Evolutionary conservation across 2,888 invertebrate genomes (phyloP), one percentile per base, ranked within the genome.

Genomic region (Mycogona germanica): DNA sequence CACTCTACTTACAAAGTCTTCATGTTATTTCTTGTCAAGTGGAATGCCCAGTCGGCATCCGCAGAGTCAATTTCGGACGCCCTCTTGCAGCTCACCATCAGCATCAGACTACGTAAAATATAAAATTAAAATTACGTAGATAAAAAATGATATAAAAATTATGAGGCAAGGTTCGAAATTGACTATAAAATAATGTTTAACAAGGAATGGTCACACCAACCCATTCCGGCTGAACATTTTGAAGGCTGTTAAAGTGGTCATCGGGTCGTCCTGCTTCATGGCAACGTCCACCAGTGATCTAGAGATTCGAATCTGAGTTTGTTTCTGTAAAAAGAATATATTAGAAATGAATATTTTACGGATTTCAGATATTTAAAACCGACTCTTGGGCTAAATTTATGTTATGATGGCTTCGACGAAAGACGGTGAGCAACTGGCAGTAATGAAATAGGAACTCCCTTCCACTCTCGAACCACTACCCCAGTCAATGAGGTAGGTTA

Each of bases 1-100:
- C n/a, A n/a, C n/a, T n/a, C 32, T 40, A 67, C 78, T 75, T 78
- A 88, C 79, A 82, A 72, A 56, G 72, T 66, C 68, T 81, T 79
- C 87, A 88, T 87, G 68, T 89, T 89, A 59, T 75, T 74, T 66
- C 83, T 81, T 57, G 84, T 82, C 26, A 89, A 73, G 62, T 81
- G 75, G 63, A 85, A 81, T 44, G 81, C 77, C 83, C 84, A 86
- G 32, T 80, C 72, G 30, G 78, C 67, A 6, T 76, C 73, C 56
- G 71, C 71, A 51, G 75, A 71, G 50, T 77, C 74, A 48, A 86
- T 68, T 55, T 80, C 71, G 44, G 68, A 68, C 6, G 78, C 78
- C 63, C 62, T 61, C 26, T 75, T 74, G 54, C 81, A 80, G 60
- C 72, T 76, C 62, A 86, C 73, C 41, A 76, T 73, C 4, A 79